Evolutionary conservation across 2,888 invertebrate genomes (phyloP).

Genomic region (Eupelmus urozonus): DNA sequence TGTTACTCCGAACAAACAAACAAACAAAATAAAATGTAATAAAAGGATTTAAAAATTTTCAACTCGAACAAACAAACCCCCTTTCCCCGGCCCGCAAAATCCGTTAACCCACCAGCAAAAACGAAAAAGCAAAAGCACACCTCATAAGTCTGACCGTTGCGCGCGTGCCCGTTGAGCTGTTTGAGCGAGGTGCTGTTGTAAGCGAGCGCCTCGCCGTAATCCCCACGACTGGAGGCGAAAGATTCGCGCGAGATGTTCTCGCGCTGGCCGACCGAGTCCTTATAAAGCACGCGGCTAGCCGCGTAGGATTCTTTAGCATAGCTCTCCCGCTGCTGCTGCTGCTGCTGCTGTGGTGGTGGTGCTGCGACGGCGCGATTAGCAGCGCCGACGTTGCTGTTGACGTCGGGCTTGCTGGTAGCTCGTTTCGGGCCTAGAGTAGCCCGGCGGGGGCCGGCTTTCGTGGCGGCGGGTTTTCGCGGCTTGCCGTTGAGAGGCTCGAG

Average conservation of each 20-base stretch:
- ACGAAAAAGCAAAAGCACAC: neutral
- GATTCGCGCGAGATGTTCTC: slow-evolving; percentile 38
- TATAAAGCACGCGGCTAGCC: too few relatives aligned
- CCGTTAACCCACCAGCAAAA: too few relatives aligned
- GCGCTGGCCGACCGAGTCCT: slow-evolving; percentile 3
- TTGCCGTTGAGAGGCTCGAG: slow-evolving; percentile 85
- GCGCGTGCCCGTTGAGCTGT: slow-evolving; percentile 30
- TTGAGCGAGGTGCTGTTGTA: neutral
- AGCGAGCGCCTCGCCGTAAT: neutral
- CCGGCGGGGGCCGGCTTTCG: neutral
- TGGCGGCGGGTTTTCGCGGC: slow-evolving; percentile 68
- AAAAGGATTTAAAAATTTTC: too few relatives aligned
- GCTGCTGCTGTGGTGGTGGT: too few relatives aligned
- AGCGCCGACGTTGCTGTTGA: neutral
- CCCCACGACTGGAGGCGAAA: neutral
- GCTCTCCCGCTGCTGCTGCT: neutral
- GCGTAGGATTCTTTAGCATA: neutral
- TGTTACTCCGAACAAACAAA: too few relatives aligned
- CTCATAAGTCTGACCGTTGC: slow-evolving; percentile 36
- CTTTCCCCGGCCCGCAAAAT: too few relatives aligned
- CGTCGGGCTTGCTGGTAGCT: neutral
- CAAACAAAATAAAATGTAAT: too few relatives aligned
- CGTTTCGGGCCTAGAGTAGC: neutral
- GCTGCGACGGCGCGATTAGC: neutral
- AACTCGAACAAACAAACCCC: too few relatives aligned